A percentile compares a stretch with the other conserved stretches of the same genome.
Evolutionary conservation across 2,888 invertebrate genomes (phyloP).

Genomic region (Mythimna impura): DNA sequence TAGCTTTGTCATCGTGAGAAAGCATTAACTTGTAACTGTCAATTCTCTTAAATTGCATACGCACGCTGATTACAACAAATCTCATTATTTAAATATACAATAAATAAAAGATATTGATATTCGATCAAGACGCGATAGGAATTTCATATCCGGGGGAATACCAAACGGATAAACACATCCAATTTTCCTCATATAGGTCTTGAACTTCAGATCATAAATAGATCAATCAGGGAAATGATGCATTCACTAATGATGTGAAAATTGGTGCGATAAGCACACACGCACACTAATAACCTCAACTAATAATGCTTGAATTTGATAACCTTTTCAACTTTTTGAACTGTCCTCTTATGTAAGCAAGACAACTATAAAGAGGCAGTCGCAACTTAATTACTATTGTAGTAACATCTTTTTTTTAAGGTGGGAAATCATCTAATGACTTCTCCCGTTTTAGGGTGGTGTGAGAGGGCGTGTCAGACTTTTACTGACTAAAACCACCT

Average conservation of each 20-base stretch:
- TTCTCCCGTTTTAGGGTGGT: no score
- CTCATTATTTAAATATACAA: conserved; percentile 1
- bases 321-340: conserved; percentile 25
- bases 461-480: no score
- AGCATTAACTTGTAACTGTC: neutral
- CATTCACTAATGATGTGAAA: conserved; percentile 12
- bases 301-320: conserved; percentile 2
- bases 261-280: conserved; percentile 3
- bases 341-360: neutral
- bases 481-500: no score
- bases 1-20: conserved; percentile 9
- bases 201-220: conserved; percentile 8
- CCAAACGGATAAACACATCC: conserved; percentile 7
- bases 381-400: neutral
- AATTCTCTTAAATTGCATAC: neutral
- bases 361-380: neutral
- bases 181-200: conserved; percentile 41
- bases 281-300: neutral
- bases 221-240: conserved; percentile 15
- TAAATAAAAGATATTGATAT: neutral
- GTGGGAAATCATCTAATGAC: no score
- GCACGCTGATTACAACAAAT: conserved; percentile 1
- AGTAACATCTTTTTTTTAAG: neutral
- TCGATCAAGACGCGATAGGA: neutral
- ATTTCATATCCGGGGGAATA: conserved; percentile 25